Base-by-base conservation (phyloP, 2,888 invertebrate species). In the Patella ulyssiponensis region DNA sequence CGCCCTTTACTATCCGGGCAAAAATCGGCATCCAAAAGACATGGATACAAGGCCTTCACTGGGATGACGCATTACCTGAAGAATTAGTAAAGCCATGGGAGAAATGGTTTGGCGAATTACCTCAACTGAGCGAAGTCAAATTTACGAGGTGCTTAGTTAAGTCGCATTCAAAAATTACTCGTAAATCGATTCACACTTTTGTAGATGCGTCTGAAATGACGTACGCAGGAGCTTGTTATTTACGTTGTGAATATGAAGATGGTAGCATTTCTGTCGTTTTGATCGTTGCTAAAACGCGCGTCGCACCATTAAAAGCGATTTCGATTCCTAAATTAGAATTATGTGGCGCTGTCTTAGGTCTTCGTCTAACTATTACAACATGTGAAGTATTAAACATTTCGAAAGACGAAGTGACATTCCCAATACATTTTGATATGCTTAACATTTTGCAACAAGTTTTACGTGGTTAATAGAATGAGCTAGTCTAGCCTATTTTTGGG, bases 321-420 rank as follows among this genome's bases (percentile, higher is more conserved):
- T 64, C 69, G 2, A 75, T 27, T 27, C 75, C 75, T 15, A 53
- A 76, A n/a, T n/a, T n/a, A n/a, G n/a, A n/a, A n/a, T n/a, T n/a
- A n/a, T n/a, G n/a, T n/a, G n/a, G n/a, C n/a, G n/a, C 77, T 17
- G n/a, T 77, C n/a, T n/a, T 58, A 58, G 58, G 58, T 58, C 5
- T 72, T 11, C 72, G 12, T 12, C 20, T 72, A 53, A 15, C 69
- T 15, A 11, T 20, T 23, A 27, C 44, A 44, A 64, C 76, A 14
- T 33, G 27, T 23, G 17, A 23, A 15, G 73, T 51, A 15, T 51
- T 78, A 27, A 71, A 79, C 23, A 73, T 80, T 23, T 17, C 27
- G 9, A 71, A 53, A 52, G 71, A 72, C 7, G 52, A 71, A 12
- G 20, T 52, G 17, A 70, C n/a, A n/a, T n/a, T n/a, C n/a, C n/a